Conservation (phyloP, 1,140 invertebrate species). For the Oryctes rhinoceros region DNA sequence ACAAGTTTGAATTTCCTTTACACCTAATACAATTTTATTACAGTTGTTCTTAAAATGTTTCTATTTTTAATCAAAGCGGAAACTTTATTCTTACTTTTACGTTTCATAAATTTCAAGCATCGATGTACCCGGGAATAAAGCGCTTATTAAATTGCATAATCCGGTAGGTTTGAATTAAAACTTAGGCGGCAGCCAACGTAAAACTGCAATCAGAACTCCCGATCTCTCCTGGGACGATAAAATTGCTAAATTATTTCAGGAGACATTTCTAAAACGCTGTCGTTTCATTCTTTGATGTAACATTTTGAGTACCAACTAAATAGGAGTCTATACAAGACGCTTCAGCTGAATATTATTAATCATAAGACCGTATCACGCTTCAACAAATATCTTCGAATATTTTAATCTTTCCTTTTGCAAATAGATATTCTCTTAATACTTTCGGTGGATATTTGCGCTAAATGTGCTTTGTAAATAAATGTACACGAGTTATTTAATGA, state of each 20-base stretch:
- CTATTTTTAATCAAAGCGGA: conserved; percentile 38
- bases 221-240: conserved; percentile 34
- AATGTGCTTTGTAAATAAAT: neutral
- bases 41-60: conserved; percentile 36
- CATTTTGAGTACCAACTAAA: conserved; percentile 4
- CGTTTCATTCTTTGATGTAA: neutral
- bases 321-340: neutral
- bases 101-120: conserved; percentile 36
- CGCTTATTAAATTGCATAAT: conserved; percentile 41
- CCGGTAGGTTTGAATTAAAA: conserved; percentile 32
- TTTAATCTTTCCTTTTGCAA: neutral
- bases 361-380: conserved; percentile 13
- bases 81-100: conserved; percentile 36
- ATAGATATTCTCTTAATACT: conserved; percentile 7
- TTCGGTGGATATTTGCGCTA: neutral
- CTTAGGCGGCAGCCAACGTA: conserved; percentile 1
- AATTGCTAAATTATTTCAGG: conserved; percentile 38
- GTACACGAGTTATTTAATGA: too few species aligned
- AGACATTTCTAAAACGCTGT: conserved; percentile 38
- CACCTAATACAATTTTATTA: conserved; percentile 28
- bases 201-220: conserved; percentile 34
- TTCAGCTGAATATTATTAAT: conserved; percentile 9
- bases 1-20: conserved; percentile 28
- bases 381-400: neutral
- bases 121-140: conserved; percentile 28